Conservation (phyloP, 2,113 vertebrate species). For the Epinephelus moara region DNA sequence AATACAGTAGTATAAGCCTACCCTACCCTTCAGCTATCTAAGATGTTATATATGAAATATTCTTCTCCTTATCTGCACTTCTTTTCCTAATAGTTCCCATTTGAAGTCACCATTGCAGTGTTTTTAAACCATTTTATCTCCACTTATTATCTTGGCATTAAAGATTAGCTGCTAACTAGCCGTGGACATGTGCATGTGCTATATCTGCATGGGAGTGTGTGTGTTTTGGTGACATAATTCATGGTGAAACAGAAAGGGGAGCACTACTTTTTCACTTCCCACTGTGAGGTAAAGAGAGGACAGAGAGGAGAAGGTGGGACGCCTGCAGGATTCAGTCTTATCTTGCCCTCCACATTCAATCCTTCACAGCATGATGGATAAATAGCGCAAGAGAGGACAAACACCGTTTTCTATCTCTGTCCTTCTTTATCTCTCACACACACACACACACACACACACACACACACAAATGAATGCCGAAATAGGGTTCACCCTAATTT, state of each 20-base stretch:
- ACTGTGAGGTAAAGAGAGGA: constrained; percentile 56
- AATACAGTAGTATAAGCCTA: too few relatives aligned
- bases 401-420: constrained; percentile 23
- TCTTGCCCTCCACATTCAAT: constrained; percentile 57
- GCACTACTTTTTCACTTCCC: constrained; percentile 26
- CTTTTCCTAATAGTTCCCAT: too few relatives aligned
- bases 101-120: too few relatives aligned
- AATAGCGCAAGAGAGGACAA: constrained; percentile 58
- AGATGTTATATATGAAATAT: too few relatives aligned
- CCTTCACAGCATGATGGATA: constrained; percentile 48
- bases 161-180: too few relatives aligned
- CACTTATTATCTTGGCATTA: too few relatives aligned
- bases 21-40: too few relatives aligned
- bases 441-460: background rate
- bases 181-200: too few relatives aligned
- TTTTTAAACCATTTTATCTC: too few relatives aligned
- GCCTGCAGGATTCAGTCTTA: constrained; percentile 49
- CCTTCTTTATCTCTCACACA: constrained; percentile 16
- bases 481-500: constrained; percentile 62
- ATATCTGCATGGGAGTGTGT: background rate
- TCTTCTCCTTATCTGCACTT: too few relatives aligned
- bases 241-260: constrained; percentile 28
- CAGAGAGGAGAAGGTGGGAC: constrained; percentile 47
- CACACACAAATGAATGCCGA: constrained; percentile 25
- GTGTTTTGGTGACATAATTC: constrained; percentile 13